These are phyloP conservation scores for Ibidorhyncha struthersii DNA, from an alignment of 2,113 vertebrate genomes.

Conservation along the genomic window DNA sequence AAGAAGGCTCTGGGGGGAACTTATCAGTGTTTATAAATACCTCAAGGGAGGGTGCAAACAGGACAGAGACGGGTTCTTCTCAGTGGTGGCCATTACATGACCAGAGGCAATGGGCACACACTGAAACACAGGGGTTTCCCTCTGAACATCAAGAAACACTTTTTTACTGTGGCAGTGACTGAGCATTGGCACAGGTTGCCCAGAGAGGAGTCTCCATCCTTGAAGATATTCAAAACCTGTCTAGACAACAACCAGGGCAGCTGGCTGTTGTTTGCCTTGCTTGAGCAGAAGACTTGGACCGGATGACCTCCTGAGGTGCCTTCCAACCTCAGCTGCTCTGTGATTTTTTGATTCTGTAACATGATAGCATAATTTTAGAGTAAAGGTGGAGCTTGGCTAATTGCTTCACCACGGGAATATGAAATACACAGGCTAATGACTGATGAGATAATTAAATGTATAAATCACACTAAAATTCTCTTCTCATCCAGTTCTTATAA, in stretches of 20 bases:
- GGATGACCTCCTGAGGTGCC: not conserved
- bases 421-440: not conserved
- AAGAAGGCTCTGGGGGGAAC: not conserved
- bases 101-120: not conserved
- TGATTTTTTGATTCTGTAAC: not conserved
- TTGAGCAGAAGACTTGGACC: not conserved
- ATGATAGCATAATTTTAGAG: not conserved
- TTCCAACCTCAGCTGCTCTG: not conserved
- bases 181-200: not conserved
- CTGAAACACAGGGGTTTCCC: not conserved
- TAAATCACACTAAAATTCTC: not conserved
- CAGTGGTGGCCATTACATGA: not conserved
- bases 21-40: not conserved
- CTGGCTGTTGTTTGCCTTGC: not conserved
- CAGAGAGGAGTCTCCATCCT: not conserved
- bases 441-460: conserved; percentile 27
- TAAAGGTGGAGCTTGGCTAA: not conserved
- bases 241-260: not conserved
- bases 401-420: not conserved
- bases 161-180: not conserved
- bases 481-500: not conserved
- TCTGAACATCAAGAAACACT: not conserved
- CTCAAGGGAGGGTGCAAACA: not conserved
- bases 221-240: not conserved
- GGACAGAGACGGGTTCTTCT: not conserved